Evolutionary conservation across 2,888 invertebrate species (phyloP).

Genomic region (Meiosimyza platycephala): DNA sequence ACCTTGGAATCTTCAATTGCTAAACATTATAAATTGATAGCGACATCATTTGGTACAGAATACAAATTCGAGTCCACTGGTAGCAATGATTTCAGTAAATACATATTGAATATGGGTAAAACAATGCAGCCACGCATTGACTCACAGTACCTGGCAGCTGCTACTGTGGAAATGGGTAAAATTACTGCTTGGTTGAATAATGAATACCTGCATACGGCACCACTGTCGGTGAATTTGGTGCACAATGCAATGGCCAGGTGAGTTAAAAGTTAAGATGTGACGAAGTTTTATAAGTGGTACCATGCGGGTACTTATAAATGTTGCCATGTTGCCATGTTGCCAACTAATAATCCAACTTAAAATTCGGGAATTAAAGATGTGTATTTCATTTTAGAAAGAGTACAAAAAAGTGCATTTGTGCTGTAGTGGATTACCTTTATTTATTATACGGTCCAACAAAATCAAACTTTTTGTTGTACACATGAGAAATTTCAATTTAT

Average conservation of each 20-base stretch:
- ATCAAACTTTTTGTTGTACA: no score
- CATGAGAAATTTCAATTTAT: no score
- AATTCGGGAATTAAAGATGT: no score
- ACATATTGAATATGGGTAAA: slow-evolving; percentile 44
- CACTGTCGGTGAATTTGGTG: slow-evolving; percentile 72
- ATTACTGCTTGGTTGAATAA: slow-evolving; percentile 80
- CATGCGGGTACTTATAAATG: no score
- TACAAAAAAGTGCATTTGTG: no score
- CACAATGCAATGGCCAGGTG: slow-evolving; percentile 72
- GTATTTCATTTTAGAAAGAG: no score
- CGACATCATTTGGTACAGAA: not conserved
- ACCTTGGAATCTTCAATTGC: slow-evolving; percentile 34
- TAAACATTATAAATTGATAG: slow-evolving; percentile 33
- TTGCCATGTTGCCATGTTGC: no score
- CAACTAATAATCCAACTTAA: no score
- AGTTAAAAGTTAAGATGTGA: not conserved
- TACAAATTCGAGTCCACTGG: slow-evolving; percentile 28
- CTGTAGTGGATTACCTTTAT: no score
- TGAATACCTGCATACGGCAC: slow-evolving; percentile 79
- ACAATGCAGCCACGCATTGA: slow-evolving; percentile 62
- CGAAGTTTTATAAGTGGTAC: no score
- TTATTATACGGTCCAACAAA: no score
- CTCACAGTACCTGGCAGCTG: slow-evolving; percentile 70
- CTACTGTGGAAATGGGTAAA: slow-evolving; percentile 63
- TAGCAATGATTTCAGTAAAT: slow-evolving; percentile 32